These are phyloP conservation scores for Parauchenoglanis punctatus DNA, from an alignment of 2,797 vertebrate genomes.

Conservation along the genomic window DNA sequence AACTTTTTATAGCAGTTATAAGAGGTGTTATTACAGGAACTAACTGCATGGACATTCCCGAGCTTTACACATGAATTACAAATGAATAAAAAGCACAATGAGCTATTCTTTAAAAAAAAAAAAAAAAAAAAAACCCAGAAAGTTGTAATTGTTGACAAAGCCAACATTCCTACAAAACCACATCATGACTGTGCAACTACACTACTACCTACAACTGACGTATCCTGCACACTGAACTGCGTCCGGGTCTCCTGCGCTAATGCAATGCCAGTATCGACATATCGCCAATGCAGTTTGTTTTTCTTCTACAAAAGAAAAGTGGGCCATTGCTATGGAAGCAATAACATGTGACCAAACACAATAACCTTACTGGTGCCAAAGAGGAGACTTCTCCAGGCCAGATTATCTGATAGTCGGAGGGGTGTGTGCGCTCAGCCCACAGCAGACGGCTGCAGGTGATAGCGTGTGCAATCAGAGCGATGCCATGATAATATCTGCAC, in stretches of 20 bases:
- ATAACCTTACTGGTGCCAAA: conserved; percentile 29
- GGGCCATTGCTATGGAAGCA: conserved; percentile 44
- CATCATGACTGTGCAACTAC: not conserved
- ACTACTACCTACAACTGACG: not conserved
- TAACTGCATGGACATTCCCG: not conserved
- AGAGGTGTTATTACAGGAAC: not conserved
- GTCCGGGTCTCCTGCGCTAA: conserved; percentile 34
- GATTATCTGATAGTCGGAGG: conserved; percentile 3
- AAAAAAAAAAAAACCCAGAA: not conserved
- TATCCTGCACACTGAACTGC: conserved; percentile 10
- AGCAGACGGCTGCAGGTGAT: not conserved
- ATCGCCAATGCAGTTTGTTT: conserved; percentile 22
- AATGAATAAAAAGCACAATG: not conserved
- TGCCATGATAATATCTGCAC: conserved; percentile 17
- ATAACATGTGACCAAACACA: conserved; percentile 36
- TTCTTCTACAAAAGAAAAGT: conserved; percentile 39
- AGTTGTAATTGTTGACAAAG: not conserved
- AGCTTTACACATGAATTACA: not conserved
- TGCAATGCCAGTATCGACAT: not conserved
- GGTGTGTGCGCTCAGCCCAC: not conserved
- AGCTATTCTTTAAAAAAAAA: not conserved
- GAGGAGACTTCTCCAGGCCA: not conserved
- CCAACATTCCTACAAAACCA: not conserved
- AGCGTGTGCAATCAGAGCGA: not conserved
- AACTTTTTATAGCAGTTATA: not conserved